A percentile compares a stretch with the other conserved stretches of the same genome.
Conservation (phyloP, 2,113 vertebrate genomes). For the Urocitellus parryii region DNA sequence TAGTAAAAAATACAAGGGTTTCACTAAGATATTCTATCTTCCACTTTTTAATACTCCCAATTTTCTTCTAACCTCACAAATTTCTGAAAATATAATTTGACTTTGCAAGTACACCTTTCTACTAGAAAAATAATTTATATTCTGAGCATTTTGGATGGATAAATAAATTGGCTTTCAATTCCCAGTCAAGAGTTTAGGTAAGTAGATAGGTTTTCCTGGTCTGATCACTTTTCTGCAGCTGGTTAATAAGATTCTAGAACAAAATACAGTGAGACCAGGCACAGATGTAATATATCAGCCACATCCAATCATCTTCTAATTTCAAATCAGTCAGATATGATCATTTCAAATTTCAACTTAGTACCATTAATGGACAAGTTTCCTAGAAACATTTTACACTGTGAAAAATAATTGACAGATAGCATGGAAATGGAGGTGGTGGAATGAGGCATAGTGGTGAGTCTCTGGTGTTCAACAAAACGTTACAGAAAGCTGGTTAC, state of each 20-base stretch:
- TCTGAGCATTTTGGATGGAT: neutral
- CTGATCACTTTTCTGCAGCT: neutral
- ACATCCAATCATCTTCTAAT: neutral
- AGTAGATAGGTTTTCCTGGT: neutral
- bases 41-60: neutral
- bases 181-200: neutral
- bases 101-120: neutral
- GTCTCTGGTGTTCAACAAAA: neutral
- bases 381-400: neutral
- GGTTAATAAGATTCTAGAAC: neutral
- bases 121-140: neutral
- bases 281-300: neutral
- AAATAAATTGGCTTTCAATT: slow-evolving; percentile 2
- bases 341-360: slow-evolving; percentile 10
- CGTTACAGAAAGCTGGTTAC: neutral
- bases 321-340: neutral
- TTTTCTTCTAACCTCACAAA: neutral
- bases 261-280: neutral
- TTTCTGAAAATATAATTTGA: neutral
- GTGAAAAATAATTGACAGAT: neutral
- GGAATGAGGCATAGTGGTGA: neutral
- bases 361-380: neutral
- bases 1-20: neutral
- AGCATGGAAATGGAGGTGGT: too few species aligned
- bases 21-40: neutral